These are phyloP conservation scores for Drosophila pseudoobscura DNA, from an alignment of 1,140 invertebrate genomes.

Conservation along the genomic window DNA sequence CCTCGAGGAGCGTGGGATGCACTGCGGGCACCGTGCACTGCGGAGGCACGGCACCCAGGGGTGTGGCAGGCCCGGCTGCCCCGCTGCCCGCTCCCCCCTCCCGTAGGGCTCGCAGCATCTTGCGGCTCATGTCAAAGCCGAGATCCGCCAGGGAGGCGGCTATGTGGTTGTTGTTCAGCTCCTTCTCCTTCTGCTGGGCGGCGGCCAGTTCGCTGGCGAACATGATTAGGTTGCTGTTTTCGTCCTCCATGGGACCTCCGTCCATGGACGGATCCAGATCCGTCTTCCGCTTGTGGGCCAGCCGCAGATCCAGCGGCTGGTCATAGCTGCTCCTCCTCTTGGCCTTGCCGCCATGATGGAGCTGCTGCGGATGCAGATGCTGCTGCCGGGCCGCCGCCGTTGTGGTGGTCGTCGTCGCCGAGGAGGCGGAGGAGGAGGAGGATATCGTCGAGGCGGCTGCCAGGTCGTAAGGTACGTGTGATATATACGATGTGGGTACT, in stretches of 20 bases:
- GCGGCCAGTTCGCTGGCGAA: slow-evolving; percentile 55
- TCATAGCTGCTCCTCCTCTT: slow-evolving; percentile 84
- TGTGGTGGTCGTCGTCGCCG: slow-evolving; percentile 43
- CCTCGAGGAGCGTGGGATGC: slow-evolving; percentile 88
- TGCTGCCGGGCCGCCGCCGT: slow-evolving; percentile 31
- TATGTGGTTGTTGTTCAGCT: slow-evolving; percentile 74
- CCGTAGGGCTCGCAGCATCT: slow-evolving; percentile 65
- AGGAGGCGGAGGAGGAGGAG: slow-evolving; percentile 28
- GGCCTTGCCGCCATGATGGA: slow-evolving; percentile 57
- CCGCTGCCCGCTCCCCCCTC: slow-evolving; percentile 53
- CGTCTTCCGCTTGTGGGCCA: slow-evolving; percentile 88
- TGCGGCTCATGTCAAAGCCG: slow-evolving; percentile 71
- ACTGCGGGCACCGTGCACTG: slow-evolving; percentile 84
- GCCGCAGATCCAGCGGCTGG: slow-evolving; percentile 91
- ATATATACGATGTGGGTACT: slow-evolving; percentile 83
- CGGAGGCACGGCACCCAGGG: slow-evolving; percentile 63
- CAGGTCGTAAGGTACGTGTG: slow-evolving; percentile 84
- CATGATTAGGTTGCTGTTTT: slow-evolving; percentile 67
- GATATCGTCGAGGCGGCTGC: slow-evolving; percentile 68
- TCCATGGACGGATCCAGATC: slow-evolving; percentile 10
- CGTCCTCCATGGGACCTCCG: slow-evolving; percentile 56
- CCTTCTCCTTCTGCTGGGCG: slow-evolving; percentile 71
- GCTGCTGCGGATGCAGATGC: slow-evolving; percentile 37
- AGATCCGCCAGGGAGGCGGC: slow-evolving; percentile 68
- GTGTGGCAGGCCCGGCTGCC: slow-evolving; percentile 59